Evolutionary conservation across 2,797 vertebrate genomes (phyloP), one percentile per base, ranked within the genome.

Genomic region (Hipposideros larvatus): DNA sequence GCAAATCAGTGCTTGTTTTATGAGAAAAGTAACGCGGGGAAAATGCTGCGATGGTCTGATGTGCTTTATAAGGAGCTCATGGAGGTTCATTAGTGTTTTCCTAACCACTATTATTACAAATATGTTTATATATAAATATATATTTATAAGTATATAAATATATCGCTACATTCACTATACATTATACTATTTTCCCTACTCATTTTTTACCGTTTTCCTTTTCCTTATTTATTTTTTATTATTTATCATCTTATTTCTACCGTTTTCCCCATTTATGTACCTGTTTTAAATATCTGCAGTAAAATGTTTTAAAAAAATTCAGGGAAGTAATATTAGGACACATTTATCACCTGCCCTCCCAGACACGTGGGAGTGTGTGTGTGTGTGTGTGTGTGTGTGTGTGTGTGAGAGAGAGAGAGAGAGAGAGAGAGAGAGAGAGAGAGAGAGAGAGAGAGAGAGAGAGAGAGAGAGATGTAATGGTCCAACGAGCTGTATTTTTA

Each of bases 1-100:
- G 0, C 22, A 11, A 22, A 5, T 11, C 0, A 34, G 37, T 4
- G 53, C 61, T 22, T 9, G 16, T 16, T 41, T 22, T 21, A 19
- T 22, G 18, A 22, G 46, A 19, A 19, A 70, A 28, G 51, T 0
- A 0, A 0, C 2, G 5, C 9, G 8, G 31, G 66, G 46, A 46
- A 46, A 21, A n/a, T 0, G 34, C 26, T 83, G 24, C 0, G 10
- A 16, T 5, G 61, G 70, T 77, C n/a, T 0, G 16, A 16, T 4
- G 1, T 19, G 41, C 78, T 65, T 28, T 11, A 28, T 4, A 6
- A 46, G 6, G 18, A 26, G 41, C 19, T 46, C 4, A 2, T 0
- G 22, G n/a, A 57, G 48, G 19, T 6, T 31, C 21, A 4, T 0
- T 0, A 4, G 31, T 15, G 19, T n/a, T n/a, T 80, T 10, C 34